Base-by-base conservation (phyloP, 2,113 vertebrate genomes). In the Numenius arquata region DNA sequence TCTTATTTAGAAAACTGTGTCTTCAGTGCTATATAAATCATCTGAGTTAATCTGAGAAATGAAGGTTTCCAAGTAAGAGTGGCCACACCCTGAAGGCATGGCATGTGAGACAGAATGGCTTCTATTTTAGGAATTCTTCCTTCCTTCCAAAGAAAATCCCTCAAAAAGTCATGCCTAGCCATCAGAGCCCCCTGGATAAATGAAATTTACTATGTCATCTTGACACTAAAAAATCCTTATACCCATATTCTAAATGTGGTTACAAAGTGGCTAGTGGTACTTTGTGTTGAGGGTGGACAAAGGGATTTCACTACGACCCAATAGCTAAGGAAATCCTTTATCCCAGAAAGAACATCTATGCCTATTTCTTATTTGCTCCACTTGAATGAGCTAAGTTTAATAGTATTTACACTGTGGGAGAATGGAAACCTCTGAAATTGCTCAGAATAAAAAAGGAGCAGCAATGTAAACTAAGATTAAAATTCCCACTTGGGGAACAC, bases 61-160 rank as follows among this genome's bases (percentile, higher is more conserved):
- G 88, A 93, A 87, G 65, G 32, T 88, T 90, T 97, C 97, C 96
- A 97, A 97, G 92, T 94, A 85, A 86, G 95, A 89, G 88, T 3
- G 5, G 71, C 94, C 86, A 94, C 98, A 97, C 97, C 97, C 97
- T 86, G 90, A 86, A 94, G 95, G 90, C 89, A 88, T 89, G 92
- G 95, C 84, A 88, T 93, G 82, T 92, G 96, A 98, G 91, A 91
- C 96, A 97, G 96, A 97, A 97, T 97, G 97, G 93, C 86, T 95
- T 91, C 90, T 95, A 91, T 96, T 90, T 97, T 94, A 96, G 86
- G 95, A 92, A 96, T 96, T 92, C 74, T 88, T 96, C 88, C 92
- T 94, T 89, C 95, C 94, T 91, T 95, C 90, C 91, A 95, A 92
- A 97, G 96, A 97, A 98, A 97, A 98, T 95, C 96, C 86, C 93